Evolutionary conservation across 2,797 vertebrate genomes (phyloP).

Genomic region (Syngnathus acus): DNA sequence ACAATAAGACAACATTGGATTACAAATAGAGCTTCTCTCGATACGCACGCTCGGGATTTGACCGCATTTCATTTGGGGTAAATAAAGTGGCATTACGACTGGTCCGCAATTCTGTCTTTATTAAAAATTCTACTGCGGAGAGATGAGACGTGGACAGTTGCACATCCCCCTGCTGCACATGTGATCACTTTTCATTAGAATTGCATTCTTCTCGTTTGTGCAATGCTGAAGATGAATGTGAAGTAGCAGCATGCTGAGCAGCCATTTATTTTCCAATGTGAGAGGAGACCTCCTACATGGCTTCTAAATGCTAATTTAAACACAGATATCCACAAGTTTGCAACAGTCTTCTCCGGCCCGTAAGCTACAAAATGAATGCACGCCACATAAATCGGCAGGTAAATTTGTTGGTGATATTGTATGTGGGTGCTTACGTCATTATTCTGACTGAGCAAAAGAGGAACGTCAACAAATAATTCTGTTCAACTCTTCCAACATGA

Average conservation of each 20-base stretch:
- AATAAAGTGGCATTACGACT: not conserved
- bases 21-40: not conserved
- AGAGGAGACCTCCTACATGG: not conserved
- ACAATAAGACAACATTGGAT: not conserved
- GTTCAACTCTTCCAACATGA: not conserved
- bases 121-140: not conserved
- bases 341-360: too few species aligned
- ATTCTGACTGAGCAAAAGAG: too few species aligned
- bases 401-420: not conserved
- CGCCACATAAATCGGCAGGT: not conserved
- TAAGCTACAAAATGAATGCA: not conserved
- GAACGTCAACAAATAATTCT: too few species aligned
- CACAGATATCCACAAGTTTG: not conserved
- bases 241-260: not conserved
- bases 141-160: not conserved
- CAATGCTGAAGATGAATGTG: not conserved
- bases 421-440: not conserved
- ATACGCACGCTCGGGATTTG: not conserved
- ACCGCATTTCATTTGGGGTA: not conserved
- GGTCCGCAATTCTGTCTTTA: not conserved
- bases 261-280: not conserved
- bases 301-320: not conserved
- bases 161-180: constrained; percentile 1
- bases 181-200: not conserved
- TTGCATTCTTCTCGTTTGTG: not conserved